These are phyloP conservation scores for Morpho helenor DNA, from an alignment of 2,888 invertebrate species.

Conservation along the genomic window DNA sequence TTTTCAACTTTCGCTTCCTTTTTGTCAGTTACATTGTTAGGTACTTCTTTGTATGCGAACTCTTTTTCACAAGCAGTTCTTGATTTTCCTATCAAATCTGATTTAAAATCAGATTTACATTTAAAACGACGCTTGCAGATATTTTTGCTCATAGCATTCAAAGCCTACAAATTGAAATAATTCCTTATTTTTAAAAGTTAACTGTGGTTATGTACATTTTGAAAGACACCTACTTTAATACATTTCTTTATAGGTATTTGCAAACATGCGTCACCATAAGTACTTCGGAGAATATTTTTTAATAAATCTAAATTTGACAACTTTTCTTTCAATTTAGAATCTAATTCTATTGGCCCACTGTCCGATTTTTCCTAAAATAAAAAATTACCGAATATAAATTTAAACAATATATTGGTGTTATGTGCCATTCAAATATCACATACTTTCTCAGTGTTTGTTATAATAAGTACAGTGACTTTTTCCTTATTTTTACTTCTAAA, in stretches of 20 bases:
- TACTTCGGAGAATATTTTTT: slow-evolving; percentile 36
- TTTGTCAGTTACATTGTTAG: slow-evolving; percentile 1
- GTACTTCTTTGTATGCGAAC: slow-evolving; percentile 12
- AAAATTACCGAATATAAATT: background rate
- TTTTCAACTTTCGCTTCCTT: slow-evolving; percentile 3
- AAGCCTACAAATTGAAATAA: slow-evolving; percentile 20
- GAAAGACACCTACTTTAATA: slow-evolving; percentile 29
- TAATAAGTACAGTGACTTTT: slow-evolving; percentile 7
- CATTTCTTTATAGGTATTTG: slow-evolving; percentile 53
- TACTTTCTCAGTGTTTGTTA: slow-evolving; percentile 13
- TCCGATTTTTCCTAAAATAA: slow-evolving; percentile 1
- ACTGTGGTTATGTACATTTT: too few relatives aligned
- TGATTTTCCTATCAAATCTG: slow-evolving; percentile 27
- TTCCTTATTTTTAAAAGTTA: too few relatives aligned
- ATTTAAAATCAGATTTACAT: slow-evolving; percentile 35
- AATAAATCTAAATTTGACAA: background rate
- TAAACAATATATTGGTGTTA: background rate
- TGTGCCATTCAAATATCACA: background rate
- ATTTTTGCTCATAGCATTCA: slow-evolving; percentile 24
- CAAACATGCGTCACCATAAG: slow-evolving; percentile 52
- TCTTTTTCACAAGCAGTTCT: slow-evolving; percentile 36
- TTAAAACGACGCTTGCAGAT: slow-evolving; percentile 24
- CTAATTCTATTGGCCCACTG: too few relatives aligned
- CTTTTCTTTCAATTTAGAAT: background rate
- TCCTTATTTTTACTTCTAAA: slow-evolving; percentile 3